Conservation (phyloP, 2,113 vertebrate genomes). For the Phrynosoma platyrhinos region DNA sequence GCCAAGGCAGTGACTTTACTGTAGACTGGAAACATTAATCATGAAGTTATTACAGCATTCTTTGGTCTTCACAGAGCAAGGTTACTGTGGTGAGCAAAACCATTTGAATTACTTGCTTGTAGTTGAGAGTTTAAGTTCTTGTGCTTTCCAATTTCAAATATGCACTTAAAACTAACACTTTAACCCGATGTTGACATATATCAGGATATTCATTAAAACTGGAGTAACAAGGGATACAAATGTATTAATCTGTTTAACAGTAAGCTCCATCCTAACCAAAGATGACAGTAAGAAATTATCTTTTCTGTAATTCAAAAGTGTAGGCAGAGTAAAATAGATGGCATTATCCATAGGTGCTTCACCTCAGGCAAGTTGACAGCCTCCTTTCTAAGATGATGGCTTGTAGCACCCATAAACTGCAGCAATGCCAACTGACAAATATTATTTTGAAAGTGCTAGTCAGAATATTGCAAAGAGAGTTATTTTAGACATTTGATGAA, state of each 20-base stretch:
- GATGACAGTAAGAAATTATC: neutral
- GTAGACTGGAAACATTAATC: no score
- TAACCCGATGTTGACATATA: neutral
- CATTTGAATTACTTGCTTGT: neutral
- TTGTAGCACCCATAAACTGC: neutral
- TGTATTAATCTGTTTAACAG: neutral
- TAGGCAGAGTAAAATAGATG: neutral
- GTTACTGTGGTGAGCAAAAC: neutral
- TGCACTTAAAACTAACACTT: neutral
- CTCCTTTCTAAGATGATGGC: neutral
- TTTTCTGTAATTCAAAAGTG: neutral
- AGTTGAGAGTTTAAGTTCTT: no score
- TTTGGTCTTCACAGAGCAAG: neutral
- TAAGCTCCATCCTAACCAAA: neutral
- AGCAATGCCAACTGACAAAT: neutral
- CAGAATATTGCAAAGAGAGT: neutral
- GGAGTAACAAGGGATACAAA: neutral
- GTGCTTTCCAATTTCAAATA: no score
- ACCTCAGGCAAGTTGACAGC: neutral
- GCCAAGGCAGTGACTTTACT: no score
- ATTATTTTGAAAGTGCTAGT: neutral
- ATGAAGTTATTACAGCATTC: neutral
- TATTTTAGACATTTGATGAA: no score
- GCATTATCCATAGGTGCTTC: neutral
- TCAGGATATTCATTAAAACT: neutral